Base-by-base conservation (phyloP, 2,888 invertebrate genomes). In the Acrobeloides nanus region DNA sequence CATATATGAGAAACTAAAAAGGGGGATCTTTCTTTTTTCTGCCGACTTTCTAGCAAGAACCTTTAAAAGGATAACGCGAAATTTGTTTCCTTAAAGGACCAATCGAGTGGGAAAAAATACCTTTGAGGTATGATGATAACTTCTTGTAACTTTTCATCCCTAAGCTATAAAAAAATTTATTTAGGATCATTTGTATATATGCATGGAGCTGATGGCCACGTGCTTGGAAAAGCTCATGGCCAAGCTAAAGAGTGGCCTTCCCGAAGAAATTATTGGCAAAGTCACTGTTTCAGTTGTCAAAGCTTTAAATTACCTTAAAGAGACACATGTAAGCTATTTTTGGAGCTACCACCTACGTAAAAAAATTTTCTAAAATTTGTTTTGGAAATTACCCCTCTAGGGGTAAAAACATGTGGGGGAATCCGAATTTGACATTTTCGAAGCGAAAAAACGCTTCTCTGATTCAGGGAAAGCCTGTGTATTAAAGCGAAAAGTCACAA, bases 141-240 rank as follows among this genome's bases (percentile, higher is more conserved):
- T 17, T 31, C 27, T 34, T 38, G 1, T 38, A 18, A 24, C 38
- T 7, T 1, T 31, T 32, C 17, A 8, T 20, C 37, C 7, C 17
- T 38, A 24, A 24, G 23, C 18, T 38, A 1, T 3, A 20, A 44
- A 21, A 18, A 44, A 33, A n/a, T 53, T 38, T 51, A 20, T 33
- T 46, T 59, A 77, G 76, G 67, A 66, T 1, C 92, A 95, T 76
- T 93, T 97, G 0, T 95, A 95, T 90, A 95, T 99, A 74, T 97
- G 95, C 76, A 99, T 97, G 97, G 97, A 97, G 78, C 81, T 95
- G 61, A 97, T 99, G 97, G 85, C 89, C 12, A 90, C 92, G 18
- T 97, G 97, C 78, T 86, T 97, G 74, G 97, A 97, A 76, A 95
- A 95, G 79, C 79, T 99, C 71, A 80, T 93, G 53, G 89, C 89